Conservation (phyloP, 92 coral and sea anemone species). For the Isaurus tuberculatus region DNA sequence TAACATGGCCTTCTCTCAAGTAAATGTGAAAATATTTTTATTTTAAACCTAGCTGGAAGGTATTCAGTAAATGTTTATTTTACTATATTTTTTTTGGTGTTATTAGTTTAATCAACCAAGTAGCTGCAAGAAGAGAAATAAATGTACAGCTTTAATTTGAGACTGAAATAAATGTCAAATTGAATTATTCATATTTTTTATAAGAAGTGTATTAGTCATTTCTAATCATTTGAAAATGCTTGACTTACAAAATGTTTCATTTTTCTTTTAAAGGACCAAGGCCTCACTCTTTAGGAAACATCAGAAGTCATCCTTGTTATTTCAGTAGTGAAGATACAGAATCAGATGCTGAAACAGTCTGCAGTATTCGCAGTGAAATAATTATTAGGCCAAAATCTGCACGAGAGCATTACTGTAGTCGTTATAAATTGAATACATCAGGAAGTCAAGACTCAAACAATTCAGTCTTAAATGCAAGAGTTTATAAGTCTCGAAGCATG, state of each 20-base stretch:
- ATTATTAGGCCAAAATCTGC: conserved; percentile 77
- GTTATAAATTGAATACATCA: conserved; percentile 62
- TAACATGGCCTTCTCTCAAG: too few relatives aligned
- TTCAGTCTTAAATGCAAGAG: conserved; percentile 17
- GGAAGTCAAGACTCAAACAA: conserved; percentile 46
- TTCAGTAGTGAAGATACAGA: conserved; percentile 73
- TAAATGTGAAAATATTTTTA: too few relatives aligned
- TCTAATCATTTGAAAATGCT: too few relatives aligned
- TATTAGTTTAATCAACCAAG: too few relatives aligned
- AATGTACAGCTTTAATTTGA: too few relatives aligned
- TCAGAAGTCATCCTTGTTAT: conserved; percentile 50
- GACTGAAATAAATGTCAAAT: too few relatives aligned
- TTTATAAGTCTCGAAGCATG: conserved; percentile 82
- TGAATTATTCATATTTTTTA: too few relatives aligned
- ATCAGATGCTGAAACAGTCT: conserved; percentile 83
- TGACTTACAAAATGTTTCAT: background rate
- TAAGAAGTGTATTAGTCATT: too few relatives aligned
- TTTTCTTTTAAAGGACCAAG: conserved; percentile 43
- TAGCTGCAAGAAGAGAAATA: too few relatives aligned
- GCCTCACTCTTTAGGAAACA: conserved; percentile 65
- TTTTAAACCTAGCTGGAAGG: too few relatives aligned
- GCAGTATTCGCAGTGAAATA: conserved; percentile 79
- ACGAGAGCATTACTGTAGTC: conserved; percentile 75
- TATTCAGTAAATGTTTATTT: too few relatives aligned
- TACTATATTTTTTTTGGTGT: too few relatives aligned